Conservation (phyloP, 2,888 invertebrate genomes). For the Nycteola revayana region DNA sequence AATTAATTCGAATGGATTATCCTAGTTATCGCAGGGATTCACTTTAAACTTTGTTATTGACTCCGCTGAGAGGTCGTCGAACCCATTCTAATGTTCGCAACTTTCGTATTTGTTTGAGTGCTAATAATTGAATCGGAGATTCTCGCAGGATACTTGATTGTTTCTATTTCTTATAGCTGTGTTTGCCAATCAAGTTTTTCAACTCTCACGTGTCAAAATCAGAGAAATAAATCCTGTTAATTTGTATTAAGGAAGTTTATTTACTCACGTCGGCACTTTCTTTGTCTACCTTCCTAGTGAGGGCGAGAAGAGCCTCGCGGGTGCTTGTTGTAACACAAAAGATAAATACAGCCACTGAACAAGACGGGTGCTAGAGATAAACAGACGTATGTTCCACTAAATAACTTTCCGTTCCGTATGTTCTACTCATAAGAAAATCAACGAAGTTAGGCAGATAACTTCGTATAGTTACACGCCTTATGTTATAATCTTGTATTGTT, state of each 20-base stretch:
- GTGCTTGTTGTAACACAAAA: constrained; percentile 66
- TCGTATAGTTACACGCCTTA: too few relatives aligned
- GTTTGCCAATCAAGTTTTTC: constrained; percentile 49
- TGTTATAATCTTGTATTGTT: too few relatives aligned
- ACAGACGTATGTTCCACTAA: constrained; percentile 66
- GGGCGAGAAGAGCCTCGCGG: constrained; percentile 33
- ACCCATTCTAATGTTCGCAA: constrained; percentile 42
- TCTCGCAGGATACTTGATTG: constrained; percentile 37
- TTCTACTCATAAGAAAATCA: too few relatives aligned
- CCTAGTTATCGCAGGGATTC: constrained; percentile 64
- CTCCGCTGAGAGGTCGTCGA: constrained; percentile 45
- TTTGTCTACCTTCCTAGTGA: constrained; percentile 59
- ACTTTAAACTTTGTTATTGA: constrained; percentile 55
- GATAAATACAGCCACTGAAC: constrained; percentile 70
- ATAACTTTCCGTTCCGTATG: too few relatives aligned
- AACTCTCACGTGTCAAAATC: constrained; percentile 62
- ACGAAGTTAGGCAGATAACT: too few relatives aligned
- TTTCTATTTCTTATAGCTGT: constrained; percentile 37
- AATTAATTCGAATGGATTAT: constrained; percentile 72
- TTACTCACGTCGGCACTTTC: constrained; percentile 64
- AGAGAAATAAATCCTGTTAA: constrained; percentile 61
- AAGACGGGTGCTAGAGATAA: constrained; percentile 74
- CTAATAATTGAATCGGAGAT: constrained; percentile 42
- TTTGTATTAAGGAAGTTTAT: constrained; percentile 62
- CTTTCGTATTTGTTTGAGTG: constrained; percentile 39